phyloP scores from a whole-genome alignment of 1,140 invertebrate genomes.

The Papilio dardanus region DNA sequence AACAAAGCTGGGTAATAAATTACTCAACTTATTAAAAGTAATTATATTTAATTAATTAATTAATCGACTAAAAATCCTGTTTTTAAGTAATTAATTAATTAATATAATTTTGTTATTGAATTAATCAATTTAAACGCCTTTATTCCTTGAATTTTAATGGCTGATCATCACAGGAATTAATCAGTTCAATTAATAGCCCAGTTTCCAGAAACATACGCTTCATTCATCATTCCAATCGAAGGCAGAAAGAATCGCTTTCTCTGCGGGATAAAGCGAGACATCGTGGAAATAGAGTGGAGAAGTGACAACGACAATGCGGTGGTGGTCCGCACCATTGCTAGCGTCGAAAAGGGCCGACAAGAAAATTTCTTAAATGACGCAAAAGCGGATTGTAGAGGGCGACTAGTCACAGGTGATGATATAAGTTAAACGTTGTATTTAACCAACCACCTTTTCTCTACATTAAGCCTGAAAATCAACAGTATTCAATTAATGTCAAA shows the following conservation, averaged over 20 bases:
- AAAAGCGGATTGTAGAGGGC: constrained; percentile 91
- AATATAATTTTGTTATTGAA: too few relatives aligned
- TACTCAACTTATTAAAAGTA: too few relatives aligned
- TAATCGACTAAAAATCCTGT: too few relatives aligned
- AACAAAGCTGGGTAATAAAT: neutral
- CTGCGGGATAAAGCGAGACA: constrained; percentile 84
- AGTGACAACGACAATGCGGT: constrained; percentile 80
- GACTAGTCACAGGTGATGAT: constrained; percentile 88
- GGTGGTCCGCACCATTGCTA: constrained; percentile 79
- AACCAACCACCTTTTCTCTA: too few relatives aligned
- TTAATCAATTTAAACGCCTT: too few relatives aligned
- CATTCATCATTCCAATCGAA: constrained; percentile 87
- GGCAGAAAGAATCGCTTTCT: constrained; percentile 84
- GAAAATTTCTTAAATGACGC: constrained; percentile 92
- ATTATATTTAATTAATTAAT: too few relatives aligned
- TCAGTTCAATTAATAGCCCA: neutral
- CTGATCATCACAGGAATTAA: too few relatives aligned
- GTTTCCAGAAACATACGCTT: neutral
- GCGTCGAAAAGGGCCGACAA: constrained; percentile 84
- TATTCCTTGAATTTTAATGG: too few relatives aligned
- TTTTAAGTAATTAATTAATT: too few relatives aligned
- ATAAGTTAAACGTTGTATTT: too few relatives aligned
- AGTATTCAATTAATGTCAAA: too few relatives aligned
- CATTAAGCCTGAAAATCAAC: too few relatives aligned
- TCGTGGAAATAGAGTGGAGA: constrained; percentile 87